Base-by-base conservation (phyloP, 2,888 invertebrate genomes). In the Arrhopalites spinosus region DNA sequence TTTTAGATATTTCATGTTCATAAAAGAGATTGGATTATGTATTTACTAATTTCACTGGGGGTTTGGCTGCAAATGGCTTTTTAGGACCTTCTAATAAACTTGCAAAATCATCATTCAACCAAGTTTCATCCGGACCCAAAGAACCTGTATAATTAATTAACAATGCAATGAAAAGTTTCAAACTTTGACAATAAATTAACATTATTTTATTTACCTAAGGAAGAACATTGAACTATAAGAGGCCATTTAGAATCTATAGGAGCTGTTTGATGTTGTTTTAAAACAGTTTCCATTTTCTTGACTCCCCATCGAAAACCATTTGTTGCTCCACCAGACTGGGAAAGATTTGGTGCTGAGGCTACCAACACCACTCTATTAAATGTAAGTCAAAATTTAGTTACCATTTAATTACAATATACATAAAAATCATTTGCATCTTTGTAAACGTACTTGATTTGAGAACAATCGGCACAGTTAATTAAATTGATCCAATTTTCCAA, bases 171-270 rank as follows among this genome's bases (percentile, higher is more conserved):
- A 8, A 25, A 64, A 27, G 15, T 5, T 29, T 20, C 15, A 43
- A 43, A 8, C 25, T 13, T 29, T 70, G 47, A 20, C 27, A 23
- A 43, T 25, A 13, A 53, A 56, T 56, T 30, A 20, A 15, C 36
- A 78, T 92, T 92, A 29, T 97, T 98, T 56, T 98, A 91, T 80
- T n/a, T n/a, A n/a, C n/a, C n/a, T n/a, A n/a, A n/a, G n/a, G 96
- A 96, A 43, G 96, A 96, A 74, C 94, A 92, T 86, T 98, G 97
- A 0, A 92, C 92, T 2, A 95, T 85, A 0, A 96, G 87, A 0
- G 91, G 90, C 90, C 93, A 92, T 0, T 90, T 88, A 0, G 84
- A 84, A 0, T 87, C 83, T 0, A 89, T 86, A 72, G n/a, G 84
- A 85, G 47, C 91, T 23, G 78, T 76, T 50, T 71, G 91, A 84